Evolutionary conservation across 2,888 invertebrate genomes (phyloP).

Genomic region (Mythimna impura): DNA sequence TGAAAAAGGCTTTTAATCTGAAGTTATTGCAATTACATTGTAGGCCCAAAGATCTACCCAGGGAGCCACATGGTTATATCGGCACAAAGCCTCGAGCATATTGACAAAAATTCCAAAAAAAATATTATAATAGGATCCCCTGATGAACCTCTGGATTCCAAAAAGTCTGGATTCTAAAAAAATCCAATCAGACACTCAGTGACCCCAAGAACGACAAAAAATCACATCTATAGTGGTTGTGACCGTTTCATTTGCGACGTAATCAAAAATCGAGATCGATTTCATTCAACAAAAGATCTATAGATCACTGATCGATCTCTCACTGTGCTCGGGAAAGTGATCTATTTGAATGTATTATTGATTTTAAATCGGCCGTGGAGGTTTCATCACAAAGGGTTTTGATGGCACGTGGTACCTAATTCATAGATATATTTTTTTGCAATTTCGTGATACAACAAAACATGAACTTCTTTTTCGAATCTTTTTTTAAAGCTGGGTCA

Average conservation of each 20-base stretch:
- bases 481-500: background rate
- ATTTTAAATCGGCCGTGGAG: slow-evolving; percentile 86
- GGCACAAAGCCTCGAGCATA: slow-evolving; percentile 28
- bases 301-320: slow-evolving; percentile 87
- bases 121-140: slow-evolving; percentile 45
- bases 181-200: slow-evolving; percentile 64
- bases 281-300: slow-evolving; percentile 84
- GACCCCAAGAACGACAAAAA: slow-evolving; percentile 69
- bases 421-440: slow-evolving; percentile 21
- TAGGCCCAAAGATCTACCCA: background rate
- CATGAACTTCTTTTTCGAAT: background rate
- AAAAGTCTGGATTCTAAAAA: slow-evolving; percentile 52
- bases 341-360: slow-evolving; percentile 86
- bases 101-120: slow-evolving; percentile 38
- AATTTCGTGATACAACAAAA: slow-evolving; percentile 21
- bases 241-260: slow-evolving; percentile 79
- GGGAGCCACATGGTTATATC: slow-evolving; percentile 8
- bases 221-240: slow-evolving; percentile 65
- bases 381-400: slow-evolving; percentile 74
- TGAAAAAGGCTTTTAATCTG: background rate
- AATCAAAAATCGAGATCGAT: slow-evolving; percentile 86
- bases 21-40: background rate
- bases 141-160: slow-evolving; percentile 46
- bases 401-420: slow-evolving; percentile 60
- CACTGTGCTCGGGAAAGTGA: slow-evolving; percentile 85